Base-by-base conservation (phyloP, 2,113 vertebrate species). In the Aythya baeri region DNA sequence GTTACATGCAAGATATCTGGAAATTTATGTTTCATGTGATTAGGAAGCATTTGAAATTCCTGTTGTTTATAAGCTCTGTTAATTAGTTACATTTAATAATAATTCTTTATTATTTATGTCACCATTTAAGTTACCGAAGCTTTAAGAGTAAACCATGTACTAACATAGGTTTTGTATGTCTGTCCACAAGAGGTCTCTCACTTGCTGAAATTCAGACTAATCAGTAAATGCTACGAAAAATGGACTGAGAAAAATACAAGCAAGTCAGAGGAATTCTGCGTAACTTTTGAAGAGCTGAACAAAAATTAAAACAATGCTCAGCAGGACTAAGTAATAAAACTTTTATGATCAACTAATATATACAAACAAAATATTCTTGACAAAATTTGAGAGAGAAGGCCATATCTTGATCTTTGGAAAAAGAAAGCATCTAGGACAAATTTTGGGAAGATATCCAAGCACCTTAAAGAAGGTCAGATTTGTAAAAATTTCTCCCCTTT, bases 171-270 rank as follows among this genome's bases (percentile, higher is more conserved):
- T 83, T 93, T 90, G 68, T 32, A 13, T 31, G 31, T 80, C 32
- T 91, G 79, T 73, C 96, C 96, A 96, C 96, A 86, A 91, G 89
- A 94, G 92, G 95, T 92, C 95, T 93, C 95, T 85, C 83, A 31
- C 34, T 80, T 75, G 66, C 75, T 86, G 81, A 81, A 86, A 76
- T 41, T 17, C n/a, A 71, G 57, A 46, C 62, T 79, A 61, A 65
- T 23, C 7, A 29, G 34, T 5, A 62, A 34, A 66, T 16, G 50
- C 57, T 41, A 57, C 1, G 6, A 88, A 78, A 85, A 83, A 49
- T 11, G 29, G 79, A 46, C 18, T 36, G 21, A 61, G 54, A 82
- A 76, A 5, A 27, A 26, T 10, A 58, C 17, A 8, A 38, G 17
- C 32, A 81, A 77, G 13, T 54, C 78, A 18, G 36, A 3, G 2